Base-by-base conservation (phyloP, 2,113 vertebrate species). In the Gyps fulvus region DNA sequence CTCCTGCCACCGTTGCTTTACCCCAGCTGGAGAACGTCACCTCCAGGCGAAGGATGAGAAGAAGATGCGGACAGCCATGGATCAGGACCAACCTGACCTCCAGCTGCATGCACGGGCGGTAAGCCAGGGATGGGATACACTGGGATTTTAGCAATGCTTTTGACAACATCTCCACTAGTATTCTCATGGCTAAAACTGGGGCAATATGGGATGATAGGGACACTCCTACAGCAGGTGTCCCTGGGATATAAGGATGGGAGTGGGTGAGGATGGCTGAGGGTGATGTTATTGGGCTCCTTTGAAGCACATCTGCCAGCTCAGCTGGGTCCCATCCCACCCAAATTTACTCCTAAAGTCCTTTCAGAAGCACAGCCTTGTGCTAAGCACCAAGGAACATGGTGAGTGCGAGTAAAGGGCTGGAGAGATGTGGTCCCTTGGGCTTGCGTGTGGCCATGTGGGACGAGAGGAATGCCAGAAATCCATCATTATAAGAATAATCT, bases 121-220 rank as follows among this genome's bases (percentile, higher is more conserved):
- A 52, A 82, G 32, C 10, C 16, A 11, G 17, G 17, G 40, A 5
- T 57, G 40, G 13, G 16, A 32, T 25, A 29, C 7, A 5, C 10
- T 17, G 32, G 27, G 45, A 38, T 73, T 73, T 38, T 59, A 43
- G 43, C 38, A 70, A 54, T 54, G 29, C 38, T 78, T 52, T n/a
- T 27, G 20, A 13, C 25, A 40, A 20, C 11, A 21, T 19, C 71
- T 71, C 58, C 50, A 31, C 25, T 14, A 38, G 27, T 43, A 54
- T 34, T 50, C 18, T 59, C 16, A 16, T 3, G 19, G n/a, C 40
- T 40, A 34, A 66, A 71, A 3, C 45, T 0, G 0, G 31, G n/a
- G n/a, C 1, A 3, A 31, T 31, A 36, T 1, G 2, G 10, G 23
- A 14, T 7, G 6, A 16, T 3, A 12, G n/a, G 13, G 72, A 49